phyloP scores from a whole-genome alignment of 2,797 vertebrate species.

The Stomatorhinus walkeri region DNA sequence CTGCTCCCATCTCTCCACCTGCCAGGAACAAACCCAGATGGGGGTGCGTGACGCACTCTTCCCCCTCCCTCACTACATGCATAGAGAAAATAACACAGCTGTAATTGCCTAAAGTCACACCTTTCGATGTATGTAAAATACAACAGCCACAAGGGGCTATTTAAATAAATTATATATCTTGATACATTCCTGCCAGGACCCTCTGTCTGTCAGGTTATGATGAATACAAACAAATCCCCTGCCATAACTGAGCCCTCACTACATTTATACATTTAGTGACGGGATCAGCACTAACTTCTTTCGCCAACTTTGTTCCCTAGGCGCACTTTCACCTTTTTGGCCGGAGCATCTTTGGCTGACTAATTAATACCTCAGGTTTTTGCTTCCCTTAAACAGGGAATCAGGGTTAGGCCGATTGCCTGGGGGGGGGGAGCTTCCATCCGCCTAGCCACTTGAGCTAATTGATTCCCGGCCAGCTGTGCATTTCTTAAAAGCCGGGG shows the following conservation, averaged over 20 bases:
- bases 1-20: neutral
- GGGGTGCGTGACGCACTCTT: neutral
- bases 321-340: neutral
- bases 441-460: slow-evolving; percentile 50
- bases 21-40: neutral
- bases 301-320: neutral
- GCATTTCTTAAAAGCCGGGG: slow-evolving; percentile 53
- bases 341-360: neutral
- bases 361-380: neutral
- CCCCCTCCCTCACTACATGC: neutral
- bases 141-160: neutral
- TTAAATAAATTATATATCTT: neutral
- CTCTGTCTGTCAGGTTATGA: neutral
- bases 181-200: neutral
- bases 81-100: neutral
- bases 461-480: slow-evolving; percentile 64
- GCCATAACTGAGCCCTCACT: neutral
- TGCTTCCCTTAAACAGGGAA: neutral
- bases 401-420: neutral
- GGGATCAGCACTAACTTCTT: neutral
- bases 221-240: neutral
- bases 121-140: neutral
- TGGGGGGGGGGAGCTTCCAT: neutral
- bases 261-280: neutral
- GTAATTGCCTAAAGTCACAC: neutral